A percentile compares a stretch with the other conserved stretches of the same genome.
Conservation (phyloP, 2,113 vertebrate species). For the Phalacrocorax carbo region DNA sequence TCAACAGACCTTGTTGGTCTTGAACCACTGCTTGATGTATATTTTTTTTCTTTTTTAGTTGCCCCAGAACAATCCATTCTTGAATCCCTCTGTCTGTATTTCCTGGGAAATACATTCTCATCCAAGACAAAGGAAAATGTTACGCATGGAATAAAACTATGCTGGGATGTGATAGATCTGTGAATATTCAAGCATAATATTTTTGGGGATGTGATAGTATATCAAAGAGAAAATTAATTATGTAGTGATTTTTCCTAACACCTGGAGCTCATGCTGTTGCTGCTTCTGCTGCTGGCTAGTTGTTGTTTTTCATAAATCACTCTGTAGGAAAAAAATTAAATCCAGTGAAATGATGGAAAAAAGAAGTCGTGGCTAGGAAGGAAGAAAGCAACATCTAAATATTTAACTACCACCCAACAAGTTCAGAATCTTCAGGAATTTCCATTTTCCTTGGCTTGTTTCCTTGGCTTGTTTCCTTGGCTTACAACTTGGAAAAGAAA, state of each 20-base stretch:
- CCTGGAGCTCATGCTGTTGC: constrained; percentile 64
- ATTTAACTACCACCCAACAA: constrained; percentile 30
- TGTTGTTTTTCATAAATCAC: constrained; percentile 65
- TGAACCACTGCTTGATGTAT: background rate
- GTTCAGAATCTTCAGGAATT: constrained; percentile 13
- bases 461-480: constrained; percentile 29
- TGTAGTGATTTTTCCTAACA: constrained; percentile 40
- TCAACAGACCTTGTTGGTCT: background rate
- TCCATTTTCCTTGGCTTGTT: constrained; percentile 27
- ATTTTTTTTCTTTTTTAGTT: background rate
- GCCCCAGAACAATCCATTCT: background rate
- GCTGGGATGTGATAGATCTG: background rate
- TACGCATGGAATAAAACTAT: constrained; percentile 12
- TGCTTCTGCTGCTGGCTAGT: constrained; percentile 45
- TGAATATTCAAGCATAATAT: constrained; percentile 30
- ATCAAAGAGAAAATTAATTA: constrained; percentile 64
- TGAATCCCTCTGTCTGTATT: background rate
- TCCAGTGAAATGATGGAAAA: constrained; percentile 40
- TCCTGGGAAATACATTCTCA: background rate
- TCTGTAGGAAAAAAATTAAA: constrained; percentile 26
- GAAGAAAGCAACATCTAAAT: constrained; percentile 36
- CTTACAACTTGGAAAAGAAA: constrained; percentile 1
- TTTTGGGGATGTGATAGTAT: constrained; percentile 31
- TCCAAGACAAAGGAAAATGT: constrained; percentile 7
- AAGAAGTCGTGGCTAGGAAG: constrained; percentile 16